Conservation (phyloP, 2,888 invertebrate genomes). For the Digitonthophagus gazella region DNA sequence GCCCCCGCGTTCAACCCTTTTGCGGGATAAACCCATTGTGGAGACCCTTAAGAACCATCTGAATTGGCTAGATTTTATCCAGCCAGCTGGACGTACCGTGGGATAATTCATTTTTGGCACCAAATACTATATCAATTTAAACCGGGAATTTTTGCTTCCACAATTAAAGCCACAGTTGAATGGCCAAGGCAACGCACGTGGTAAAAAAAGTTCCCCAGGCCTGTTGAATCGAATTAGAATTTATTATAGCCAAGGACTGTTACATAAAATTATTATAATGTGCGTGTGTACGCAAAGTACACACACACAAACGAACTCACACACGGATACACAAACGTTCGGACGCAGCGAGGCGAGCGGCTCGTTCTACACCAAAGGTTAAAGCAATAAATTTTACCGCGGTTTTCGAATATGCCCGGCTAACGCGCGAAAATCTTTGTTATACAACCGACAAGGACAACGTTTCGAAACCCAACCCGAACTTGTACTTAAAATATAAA, state of each 20-base stretch:
- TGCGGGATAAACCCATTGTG: not conserved
- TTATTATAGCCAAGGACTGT: slow-evolving; percentile 13
- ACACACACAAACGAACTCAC: not conserved
- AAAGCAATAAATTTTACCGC: not conserved
- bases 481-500: too few species aligned
- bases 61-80: not conserved
- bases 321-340: not conserved
- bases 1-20: not conserved
- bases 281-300: not conserved
- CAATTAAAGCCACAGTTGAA: not conserved
- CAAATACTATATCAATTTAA: too few species aligned
- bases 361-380: not conserved
- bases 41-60: not conserved
- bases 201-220: slow-evolving; percentile 6
- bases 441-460: not conserved
- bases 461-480: not conserved
- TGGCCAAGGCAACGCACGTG: slow-evolving; percentile 8
- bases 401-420: not conserved
- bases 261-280: not conserved
- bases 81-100: too few species aligned
- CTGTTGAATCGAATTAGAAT: slow-evolving; percentile 13
- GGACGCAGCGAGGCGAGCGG: not conserved
- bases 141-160: not conserved
- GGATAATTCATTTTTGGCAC: too few species aligned
- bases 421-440: not conserved